These are phyloP conservation scores for Thysanoteuthis rhombus DNA, from an alignment of 2,888 invertebrate genomes.

Conservation along the genomic window DNA sequence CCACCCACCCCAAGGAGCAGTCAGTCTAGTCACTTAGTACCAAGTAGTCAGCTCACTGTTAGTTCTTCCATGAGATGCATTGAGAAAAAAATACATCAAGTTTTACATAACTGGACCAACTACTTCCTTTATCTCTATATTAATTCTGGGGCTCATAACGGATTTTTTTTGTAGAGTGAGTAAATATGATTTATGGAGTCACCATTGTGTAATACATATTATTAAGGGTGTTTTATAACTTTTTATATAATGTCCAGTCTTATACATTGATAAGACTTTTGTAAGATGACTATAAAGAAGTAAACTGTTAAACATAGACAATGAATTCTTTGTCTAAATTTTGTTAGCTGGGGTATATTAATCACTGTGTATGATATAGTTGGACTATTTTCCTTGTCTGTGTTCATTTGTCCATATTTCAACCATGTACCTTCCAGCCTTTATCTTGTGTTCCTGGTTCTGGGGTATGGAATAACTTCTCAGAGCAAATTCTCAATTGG, in stretches of 20 bases:
- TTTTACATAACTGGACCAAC: not conserved
- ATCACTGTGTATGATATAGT: too few species aligned
- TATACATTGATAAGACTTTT: not conserved
- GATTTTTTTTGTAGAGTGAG: not conserved
- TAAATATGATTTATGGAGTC: not conserved
- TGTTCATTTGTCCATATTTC: too few species aligned
- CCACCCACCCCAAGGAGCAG: not conserved
- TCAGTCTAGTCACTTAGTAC: constrained; percentile 1
- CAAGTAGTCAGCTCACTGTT: not conserved
- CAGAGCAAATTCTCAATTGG: too few species aligned
- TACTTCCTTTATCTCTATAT: not conserved
- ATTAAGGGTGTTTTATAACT: not conserved
- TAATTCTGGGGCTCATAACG: not conserved
- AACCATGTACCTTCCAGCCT: too few species aligned
- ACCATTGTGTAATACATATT: not conserved
- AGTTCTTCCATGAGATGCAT: not conserved
- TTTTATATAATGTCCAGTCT: not conserved
- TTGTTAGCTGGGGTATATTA: too few species aligned
- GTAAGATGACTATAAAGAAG: too few species aligned
- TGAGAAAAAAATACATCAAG: not conserved
- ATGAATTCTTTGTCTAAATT: too few species aligned
- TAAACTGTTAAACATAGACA: too few species aligned
- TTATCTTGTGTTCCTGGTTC: too few species aligned
- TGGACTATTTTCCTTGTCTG: too few species aligned
- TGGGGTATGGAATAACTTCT: too few species aligned